Evolutionary conservation across 2,797 vertebrate genomes (phyloP).

Genomic region (Nannoperca obscura): DNA sequence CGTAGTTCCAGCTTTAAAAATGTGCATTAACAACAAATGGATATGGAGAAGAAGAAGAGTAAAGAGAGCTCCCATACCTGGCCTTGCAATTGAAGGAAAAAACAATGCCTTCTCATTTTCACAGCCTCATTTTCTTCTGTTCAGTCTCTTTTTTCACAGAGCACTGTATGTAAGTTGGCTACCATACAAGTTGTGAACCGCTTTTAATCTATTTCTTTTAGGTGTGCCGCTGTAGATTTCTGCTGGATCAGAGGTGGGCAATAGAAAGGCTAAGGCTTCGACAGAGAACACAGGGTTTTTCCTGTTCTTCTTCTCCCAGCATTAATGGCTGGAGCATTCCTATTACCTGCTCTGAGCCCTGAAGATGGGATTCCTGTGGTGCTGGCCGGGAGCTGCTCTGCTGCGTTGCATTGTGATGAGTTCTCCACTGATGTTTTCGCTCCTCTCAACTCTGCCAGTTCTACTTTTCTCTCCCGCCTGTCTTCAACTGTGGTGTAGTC

Average conservation of each 20-base stretch:
- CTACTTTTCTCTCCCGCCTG: slow-evolving; percentile 71
- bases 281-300: slow-evolving; percentile 79
- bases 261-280: slow-evolving; percentile 68
- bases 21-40: slow-evolving; percentile 44
- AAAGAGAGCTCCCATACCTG: slow-evolving; percentile 21
- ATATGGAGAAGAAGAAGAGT: slow-evolving; percentile 14
- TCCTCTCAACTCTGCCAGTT: slow-evolving; percentile 80
- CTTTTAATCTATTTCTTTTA: slow-evolving; percentile 63
- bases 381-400: slow-evolving; percentile 82
- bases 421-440: slow-evolving; percentile 84
- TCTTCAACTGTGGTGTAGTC: slow-evolving; percentile 53
- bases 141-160: slow-evolving; percentile 15
- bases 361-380: slow-evolving; percentile 86
- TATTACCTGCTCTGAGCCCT: slow-evolving; percentile 86
- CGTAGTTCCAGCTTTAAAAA: slow-evolving; percentile 21
- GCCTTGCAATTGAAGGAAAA: slow-evolving; percentile 3
- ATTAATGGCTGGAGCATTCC: slow-evolving; percentile 86
- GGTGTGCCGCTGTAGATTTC: slow-evolving; percentile 50
- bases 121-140: slow-evolving; percentile 25
- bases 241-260: slow-evolving; percentile 67
- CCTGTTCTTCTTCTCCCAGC: slow-evolving; percentile 77
- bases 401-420: slow-evolving; percentile 86
- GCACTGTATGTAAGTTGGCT: slow-evolving; percentile 33
- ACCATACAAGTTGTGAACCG: slow-evolving; percentile 24
- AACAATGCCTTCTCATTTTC: slow-evolving; percentile 29